Conservation (phyloP, 2,113 vertebrate species). For the Eurypyga helias region DNA sequence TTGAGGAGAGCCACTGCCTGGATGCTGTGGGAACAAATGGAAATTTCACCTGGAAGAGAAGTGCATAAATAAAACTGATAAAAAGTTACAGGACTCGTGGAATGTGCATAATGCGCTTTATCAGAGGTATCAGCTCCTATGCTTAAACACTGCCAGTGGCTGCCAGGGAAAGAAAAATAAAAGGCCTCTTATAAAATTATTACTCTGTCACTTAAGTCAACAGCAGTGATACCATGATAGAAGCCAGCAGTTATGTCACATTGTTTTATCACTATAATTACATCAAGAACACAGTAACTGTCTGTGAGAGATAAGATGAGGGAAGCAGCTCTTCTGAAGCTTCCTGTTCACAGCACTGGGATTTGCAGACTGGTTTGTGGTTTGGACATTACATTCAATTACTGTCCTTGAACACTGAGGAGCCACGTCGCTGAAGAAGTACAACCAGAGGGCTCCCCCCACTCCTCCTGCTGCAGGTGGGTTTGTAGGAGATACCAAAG, state of each 20-base stretch:
- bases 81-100: slow-evolving; percentile 17
- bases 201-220: slow-evolving; percentile 80
- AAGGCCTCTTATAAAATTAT: slow-evolving; percentile 78
- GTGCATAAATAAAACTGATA: slow-evolving; percentile 42
- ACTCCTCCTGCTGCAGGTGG: background rate
- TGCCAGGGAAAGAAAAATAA: slow-evolving; percentile 72
- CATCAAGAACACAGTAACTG: slow-evolving; percentile 80
- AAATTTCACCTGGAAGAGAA: slow-evolving; percentile 16
- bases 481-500: background rate
- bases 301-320: slow-evolving; percentile 79
- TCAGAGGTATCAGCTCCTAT: slow-evolving; percentile 30
- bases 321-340: slow-evolving; percentile 64
- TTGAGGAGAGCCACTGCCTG: background rate
- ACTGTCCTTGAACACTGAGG: slow-evolving; percentile 66
- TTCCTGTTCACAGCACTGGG: slow-evolving; percentile 61
- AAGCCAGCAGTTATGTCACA: slow-evolving; percentile 75
- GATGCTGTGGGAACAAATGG: background rate
- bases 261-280: slow-evolving; percentile 84
- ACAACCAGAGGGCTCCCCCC: background rate
- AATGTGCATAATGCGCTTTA: slow-evolving; percentile 48
- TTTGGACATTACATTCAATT: slow-evolving; percentile 73
- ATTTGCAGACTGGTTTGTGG: slow-evolving; percentile 74
- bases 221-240: slow-evolving; percentile 71
- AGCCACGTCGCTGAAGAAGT: slow-evolving; percentile 37
- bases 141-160: slow-evolving; percentile 51